A percentile compares a stretch with the other conserved stretches of the same genome.
These are phyloP conservation scores for Calameuta idolon DNA, from an alignment of 2,888 invertebrate species.

Conservation along the genomic window DNA sequence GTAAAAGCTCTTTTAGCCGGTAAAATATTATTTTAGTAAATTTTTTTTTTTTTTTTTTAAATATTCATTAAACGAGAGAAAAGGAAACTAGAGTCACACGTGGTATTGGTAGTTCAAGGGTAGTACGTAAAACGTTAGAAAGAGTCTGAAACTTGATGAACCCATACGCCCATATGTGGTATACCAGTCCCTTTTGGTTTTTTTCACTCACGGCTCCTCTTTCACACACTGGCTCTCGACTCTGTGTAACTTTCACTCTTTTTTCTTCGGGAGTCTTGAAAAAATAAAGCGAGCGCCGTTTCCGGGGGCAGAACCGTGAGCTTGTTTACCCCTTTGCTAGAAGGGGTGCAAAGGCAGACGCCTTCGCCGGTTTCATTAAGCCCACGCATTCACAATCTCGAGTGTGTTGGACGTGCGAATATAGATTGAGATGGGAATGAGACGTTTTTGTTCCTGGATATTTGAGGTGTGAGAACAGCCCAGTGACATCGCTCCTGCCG, in stretches of 20 bases:
- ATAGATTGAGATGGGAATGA: constrained; percentile 68
- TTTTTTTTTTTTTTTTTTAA: no score
- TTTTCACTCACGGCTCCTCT: constrained; percentile 1
- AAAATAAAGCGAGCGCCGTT: constrained; percentile 34
- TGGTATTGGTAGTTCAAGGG: no score
- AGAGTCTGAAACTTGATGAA: no score
- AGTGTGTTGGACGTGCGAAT: constrained; percentile 67
- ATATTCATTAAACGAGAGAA: no score
- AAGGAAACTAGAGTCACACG: no score
- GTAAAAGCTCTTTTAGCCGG: no score
- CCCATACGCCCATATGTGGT: no score
- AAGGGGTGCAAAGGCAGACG: constrained; percentile 61
- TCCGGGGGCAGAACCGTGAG: no score
- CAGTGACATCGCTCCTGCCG: no score
- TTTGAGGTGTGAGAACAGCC: constrained; percentile 52
- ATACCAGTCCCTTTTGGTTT: no score
- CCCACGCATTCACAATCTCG: constrained; percentile 66
- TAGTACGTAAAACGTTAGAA: no score
- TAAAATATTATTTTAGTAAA: no score
- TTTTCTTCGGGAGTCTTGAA: constrained; percentile 30
- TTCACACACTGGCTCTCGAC: background rate
- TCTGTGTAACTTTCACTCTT: constrained; percentile 1
- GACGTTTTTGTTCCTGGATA: constrained; percentile 60
- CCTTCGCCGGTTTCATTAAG: constrained; percentile 63
- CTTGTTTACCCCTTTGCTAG: constrained; percentile 20